A percentile compares a stretch with the other conserved stretches of the same genome.
Conservation (phyloP, 2,113 vertebrate species). For the Pagrus major region DNA sequence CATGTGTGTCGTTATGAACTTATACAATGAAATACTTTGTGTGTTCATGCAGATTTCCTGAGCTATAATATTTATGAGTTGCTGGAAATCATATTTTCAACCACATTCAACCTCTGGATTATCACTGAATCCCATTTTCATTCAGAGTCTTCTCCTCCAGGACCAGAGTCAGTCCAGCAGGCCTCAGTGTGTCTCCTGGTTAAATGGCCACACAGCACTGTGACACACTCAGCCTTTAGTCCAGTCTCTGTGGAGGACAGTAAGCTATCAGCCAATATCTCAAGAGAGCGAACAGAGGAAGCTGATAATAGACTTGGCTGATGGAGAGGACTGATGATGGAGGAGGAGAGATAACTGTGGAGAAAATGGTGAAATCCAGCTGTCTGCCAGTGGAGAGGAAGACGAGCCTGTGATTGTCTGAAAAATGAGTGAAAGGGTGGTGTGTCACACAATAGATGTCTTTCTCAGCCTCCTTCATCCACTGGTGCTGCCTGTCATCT, state of each 20-base stretch:
- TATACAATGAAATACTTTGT: no score
- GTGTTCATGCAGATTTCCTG: no score
- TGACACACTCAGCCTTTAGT: slow-evolving; percentile 14
- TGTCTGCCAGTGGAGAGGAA: slow-evolving; percentile 7
- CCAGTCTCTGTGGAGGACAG: slow-evolving; percentile 23
- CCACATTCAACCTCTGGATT: no score
- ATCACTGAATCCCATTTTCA: no score
- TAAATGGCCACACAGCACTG: background rate
- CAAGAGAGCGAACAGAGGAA: background rate
- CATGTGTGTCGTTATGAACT: no score
- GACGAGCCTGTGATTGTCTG: background rate
- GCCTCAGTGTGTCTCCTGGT: background rate
- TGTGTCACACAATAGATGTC: slow-evolving; percentile 1
- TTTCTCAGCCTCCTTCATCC: background rate
- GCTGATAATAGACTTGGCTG: slow-evolving; percentile 22
- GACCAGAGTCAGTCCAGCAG: background rate
- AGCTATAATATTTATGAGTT: no score
- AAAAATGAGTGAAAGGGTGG: background rate
- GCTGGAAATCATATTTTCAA: no score
- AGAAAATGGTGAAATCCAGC: slow-evolving; percentile 6
- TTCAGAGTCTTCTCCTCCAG: no score
- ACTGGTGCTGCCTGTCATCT: background rate
- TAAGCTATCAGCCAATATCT: background rate
- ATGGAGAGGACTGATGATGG: slow-evolving; percentile 17
- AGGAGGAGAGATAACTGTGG: slow-evolving; percentile 18